Base-by-base conservation (phyloP, 2,888 invertebrate species). In the Thereva unica region DNA sequence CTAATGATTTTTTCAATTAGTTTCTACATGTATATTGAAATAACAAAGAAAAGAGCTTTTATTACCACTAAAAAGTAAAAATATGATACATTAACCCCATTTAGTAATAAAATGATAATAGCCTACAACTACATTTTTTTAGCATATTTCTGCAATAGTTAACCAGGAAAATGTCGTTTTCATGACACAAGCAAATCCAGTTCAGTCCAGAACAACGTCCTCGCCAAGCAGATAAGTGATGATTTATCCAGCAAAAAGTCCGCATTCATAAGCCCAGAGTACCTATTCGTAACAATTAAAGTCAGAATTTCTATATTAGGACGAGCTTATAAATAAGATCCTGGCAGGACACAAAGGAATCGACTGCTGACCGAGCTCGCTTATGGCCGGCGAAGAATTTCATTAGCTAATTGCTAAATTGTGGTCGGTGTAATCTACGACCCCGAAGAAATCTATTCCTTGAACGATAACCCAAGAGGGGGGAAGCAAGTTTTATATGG, bases 281-380 rank as follows among this genome's bases (percentile, higher is more conserved):
- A 59, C 37, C 59, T 59, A 59, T 59, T 49, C 59, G 47, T 59
- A 38, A 59, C 59, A 59, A 59, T 59, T 59, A 59, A 59, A 59
- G 59, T 59, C 59, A 59, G 49, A 59, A 59, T 59, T 59, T 59
- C 59, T 59, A 59, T 59, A 59, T 59, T 59, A 59, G 59, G 47
- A 59, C 23, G 2, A 23, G 23, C 47, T 59, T 59, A 59, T 59
- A 59, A 59, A 59, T 59, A 59, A 59, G 59, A 35, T 12, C 52
- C 52, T 23, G 23, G 23, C 23, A 23, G 23, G 23, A 52, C 59
- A 38, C 34, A 37, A 45, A 34, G 38, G 45, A 34, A 59, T 59
- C 37, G 59, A 42, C 35, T 23, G 23, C 35, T 42, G 47, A 59
- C 34, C 5, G 38, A 23, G 59, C 47, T 49, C 8, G 47, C 37